Percentiles rank a stretch among this genome's conserved stretches.
Evolutionary conservation across 2,888 invertebrate species (phyloP).

Genomic region (Formica aserva): DNA sequence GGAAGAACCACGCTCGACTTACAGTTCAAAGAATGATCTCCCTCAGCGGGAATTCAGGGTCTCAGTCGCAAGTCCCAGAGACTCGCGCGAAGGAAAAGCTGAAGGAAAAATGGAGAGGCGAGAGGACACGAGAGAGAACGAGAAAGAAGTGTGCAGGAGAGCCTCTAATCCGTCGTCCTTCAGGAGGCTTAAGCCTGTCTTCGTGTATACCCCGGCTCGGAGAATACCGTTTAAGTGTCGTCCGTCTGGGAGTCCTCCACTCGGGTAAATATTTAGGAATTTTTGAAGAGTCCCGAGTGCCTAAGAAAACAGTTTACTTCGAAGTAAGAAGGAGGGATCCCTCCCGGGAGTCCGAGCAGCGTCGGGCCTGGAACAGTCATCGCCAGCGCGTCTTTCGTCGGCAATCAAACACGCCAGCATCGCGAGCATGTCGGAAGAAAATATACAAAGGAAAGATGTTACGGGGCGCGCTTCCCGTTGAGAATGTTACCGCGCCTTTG

Average conservation of each 20-base stretch:
- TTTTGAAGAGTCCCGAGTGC: slow-evolving; percentile 83
- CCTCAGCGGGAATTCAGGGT: slow-evolving; percentile 68
- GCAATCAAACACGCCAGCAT: slow-evolving; percentile 65
- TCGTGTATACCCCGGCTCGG: slow-evolving; percentile 69
- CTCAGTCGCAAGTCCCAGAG: slow-evolving; percentile 23
- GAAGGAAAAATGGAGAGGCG: slow-evolving; percentile 48
- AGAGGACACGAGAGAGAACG: slow-evolving; percentile 49
- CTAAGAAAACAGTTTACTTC: slow-evolving; percentile 84
- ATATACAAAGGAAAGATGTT: slow-evolving; percentile 44
- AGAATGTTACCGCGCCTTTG: slow-evolving; percentile 65
- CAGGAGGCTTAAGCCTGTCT: slow-evolving; percentile 75
- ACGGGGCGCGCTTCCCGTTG: slow-evolving; percentile 54
- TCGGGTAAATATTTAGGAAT: slow-evolving; percentile 85
- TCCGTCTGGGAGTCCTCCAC: slow-evolving; percentile 76
- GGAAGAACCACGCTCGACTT: slow-evolving; percentile 38
- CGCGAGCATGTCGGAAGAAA: slow-evolving; percentile 48
- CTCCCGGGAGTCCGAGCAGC: slow-evolving; percentile 57
- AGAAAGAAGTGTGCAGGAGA: slow-evolving; percentile 71
- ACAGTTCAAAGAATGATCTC: slow-evolving; percentile 67
- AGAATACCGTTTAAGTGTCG: slow-evolving; percentile 79
- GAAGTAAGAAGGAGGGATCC: slow-evolving; percentile 57
- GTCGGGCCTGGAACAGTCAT: slow-evolving; percentile 64
- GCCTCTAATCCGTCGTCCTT: slow-evolving; percentile 81
- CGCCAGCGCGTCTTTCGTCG: slow-evolving; percentile 57
- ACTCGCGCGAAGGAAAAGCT: slow-evolving; percentile 58